Evolutionary conservation across 1,140 invertebrate species (phyloP), one percentile per base, ranked within the genome.

Genomic region (Drosophila teissieri): DNA sequence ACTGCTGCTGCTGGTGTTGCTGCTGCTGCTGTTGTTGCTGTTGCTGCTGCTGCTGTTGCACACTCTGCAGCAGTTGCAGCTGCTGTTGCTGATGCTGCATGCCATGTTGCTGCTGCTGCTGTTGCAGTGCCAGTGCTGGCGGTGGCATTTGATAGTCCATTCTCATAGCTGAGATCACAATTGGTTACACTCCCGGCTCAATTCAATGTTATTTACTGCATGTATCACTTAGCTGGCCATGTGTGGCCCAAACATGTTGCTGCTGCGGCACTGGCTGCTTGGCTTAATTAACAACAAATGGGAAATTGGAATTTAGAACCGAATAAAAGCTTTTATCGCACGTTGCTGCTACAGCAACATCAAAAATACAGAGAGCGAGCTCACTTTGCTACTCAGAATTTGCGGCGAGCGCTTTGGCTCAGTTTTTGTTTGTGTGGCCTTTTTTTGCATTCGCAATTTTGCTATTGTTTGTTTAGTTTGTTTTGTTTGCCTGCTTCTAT

Each of bases 91-190:
- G 73, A 14, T 80, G 78, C 17, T 74, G 73, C 24, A 31, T 31
- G 31, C 31, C 31, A 31, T 86, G 84, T 15, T 89, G 88, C 11
- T 85, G 80, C 14, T 86, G 45, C 8, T 46, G 88, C 49, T 90
- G 82, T 27, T 86, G 90, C 60, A 92, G 69, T 37, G 91, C 82
- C 91, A 88, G 54, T 73, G 78, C 65, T 82, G 92, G 93, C 85
- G 90, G 83, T 42, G 92, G 93, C 85, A 93, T 91, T 91, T 93
- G 93, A 88, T 93, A 93, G 86, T 93, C 93, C 93, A 93, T 93
- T 84, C 89, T 92, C 82, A 91, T 91, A 68, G 67, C 80, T 63
- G 75, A 78, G 83, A 60, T 76, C 77, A 68, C 77, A 72, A 77
- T 58, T 56, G 46, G 11, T 56, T 48, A 15, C 12, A 68, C 34